Evolutionary conservation across 2,888 invertebrate species (phyloP).

Genomic region (Branchinecta sandiegonensis): DNA sequence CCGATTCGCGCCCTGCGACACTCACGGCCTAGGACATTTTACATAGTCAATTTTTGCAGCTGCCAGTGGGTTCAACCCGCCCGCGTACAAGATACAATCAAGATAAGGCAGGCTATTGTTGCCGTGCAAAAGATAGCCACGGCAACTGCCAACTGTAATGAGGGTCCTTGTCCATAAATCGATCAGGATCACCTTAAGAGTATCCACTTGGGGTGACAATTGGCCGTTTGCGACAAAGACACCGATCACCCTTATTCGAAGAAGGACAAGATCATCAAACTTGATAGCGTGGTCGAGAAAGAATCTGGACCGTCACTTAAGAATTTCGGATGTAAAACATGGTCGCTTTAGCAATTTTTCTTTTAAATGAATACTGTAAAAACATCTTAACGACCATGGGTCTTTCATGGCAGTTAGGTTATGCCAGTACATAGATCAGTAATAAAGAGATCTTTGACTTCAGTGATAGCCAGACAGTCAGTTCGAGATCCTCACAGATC

Average conservation of each 20-base stretch:
- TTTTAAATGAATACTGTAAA: no score
- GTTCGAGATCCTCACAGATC: no score
- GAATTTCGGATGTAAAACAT: no score
- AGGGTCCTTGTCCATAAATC: constrained; percentile 13
- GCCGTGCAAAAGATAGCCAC: background rate
- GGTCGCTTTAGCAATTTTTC: no score
- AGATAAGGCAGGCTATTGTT: constrained; percentile 4
- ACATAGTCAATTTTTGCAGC: constrained; percentile 11
- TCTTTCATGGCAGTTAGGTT: no score
- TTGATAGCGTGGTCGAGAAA: background rate
- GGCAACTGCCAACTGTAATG: constrained; percentile 2
- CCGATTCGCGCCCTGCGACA: no score
- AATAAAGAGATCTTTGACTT: no score
- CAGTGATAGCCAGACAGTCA: no score
- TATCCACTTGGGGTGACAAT: constrained; percentile 13
- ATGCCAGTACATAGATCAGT: no score
- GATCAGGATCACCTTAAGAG: constrained; percentile 3
- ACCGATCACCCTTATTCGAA: constrained; percentile 3
- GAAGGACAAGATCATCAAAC: constrained; percentile 13
- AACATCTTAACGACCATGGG: no score
- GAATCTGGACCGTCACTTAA: no score
- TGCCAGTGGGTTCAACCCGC: background rate
- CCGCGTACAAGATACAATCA: constrained; percentile 9
- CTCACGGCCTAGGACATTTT: background rate
- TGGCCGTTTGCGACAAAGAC: constrained; percentile 3